Evolutionary conservation across 2,797 vertebrate species (phyloP).

Genomic region (Anguilla marmorata): DNA sequence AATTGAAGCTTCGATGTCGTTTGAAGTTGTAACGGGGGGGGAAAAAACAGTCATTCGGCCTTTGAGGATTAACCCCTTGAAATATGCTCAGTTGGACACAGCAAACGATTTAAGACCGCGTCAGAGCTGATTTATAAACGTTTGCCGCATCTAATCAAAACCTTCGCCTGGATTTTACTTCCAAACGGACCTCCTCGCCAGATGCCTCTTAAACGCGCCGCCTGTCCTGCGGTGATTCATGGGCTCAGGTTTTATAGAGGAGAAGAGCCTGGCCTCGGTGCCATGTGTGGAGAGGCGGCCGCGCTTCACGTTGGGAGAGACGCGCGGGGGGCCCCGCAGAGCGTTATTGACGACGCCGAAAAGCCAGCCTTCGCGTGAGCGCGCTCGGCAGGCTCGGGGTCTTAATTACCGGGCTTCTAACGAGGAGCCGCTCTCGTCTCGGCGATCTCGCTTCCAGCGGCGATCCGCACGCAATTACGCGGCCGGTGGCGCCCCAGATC

Average conservation of each 20-base stretch:
- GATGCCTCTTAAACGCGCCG: neutral
- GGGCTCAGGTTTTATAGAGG: neutral
- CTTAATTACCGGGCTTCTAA: neutral
- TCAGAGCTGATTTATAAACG: neutral
- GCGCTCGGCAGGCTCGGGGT: neutral
- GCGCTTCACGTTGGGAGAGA: neutral
- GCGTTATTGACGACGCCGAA: neutral
- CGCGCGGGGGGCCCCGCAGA: neutral
- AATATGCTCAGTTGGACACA: neutral
- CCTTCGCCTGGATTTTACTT: neutral
- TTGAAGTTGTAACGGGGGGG: neutral
- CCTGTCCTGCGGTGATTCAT: neutral
- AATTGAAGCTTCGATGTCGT: neutral
- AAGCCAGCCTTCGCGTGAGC: neutral
- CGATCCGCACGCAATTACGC: neutral
- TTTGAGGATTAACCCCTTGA: neutral
- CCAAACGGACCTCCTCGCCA: neutral
- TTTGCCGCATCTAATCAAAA: neutral
- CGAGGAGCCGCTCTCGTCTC: conserved; percentile 2
- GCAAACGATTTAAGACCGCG: neutral
- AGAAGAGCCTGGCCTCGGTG: neutral
- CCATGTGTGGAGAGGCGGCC: neutral
- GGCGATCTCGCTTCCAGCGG: neutral
- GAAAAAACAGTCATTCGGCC: neutral
- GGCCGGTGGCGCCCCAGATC: neutral